Conservation (phyloP, 2,113 vertebrate genomes). For the Tragelaphus imberbis region DNA sequence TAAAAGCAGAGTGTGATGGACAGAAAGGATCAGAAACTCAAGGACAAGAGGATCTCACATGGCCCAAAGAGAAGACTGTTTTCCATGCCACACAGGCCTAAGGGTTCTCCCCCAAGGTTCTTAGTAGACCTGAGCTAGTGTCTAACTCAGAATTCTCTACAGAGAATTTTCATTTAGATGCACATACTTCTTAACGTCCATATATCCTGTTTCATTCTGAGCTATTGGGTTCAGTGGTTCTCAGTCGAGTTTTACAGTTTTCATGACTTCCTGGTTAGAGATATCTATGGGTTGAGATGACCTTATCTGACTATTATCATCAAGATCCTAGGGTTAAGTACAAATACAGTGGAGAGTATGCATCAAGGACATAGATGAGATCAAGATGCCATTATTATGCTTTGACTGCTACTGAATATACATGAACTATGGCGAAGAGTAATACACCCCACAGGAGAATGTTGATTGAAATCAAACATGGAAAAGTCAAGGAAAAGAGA, state of each 20-base stretch:
- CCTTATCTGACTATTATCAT: not conserved
- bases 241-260: not conserved
- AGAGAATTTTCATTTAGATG: not conserved
- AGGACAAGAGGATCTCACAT: not conserved
- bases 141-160: not conserved
- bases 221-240: not conserved
- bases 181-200: not conserved
- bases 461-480: not conserved
- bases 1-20: not conserved
- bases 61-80: not conserved
- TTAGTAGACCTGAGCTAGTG: not conserved
- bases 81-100: fast-evolving
- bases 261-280: not conserved
- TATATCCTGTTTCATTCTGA: not conserved
- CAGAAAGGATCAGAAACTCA: not conserved
- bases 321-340: not conserved
- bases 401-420: not conserved
- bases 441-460: not conserved
- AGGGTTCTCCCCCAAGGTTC: not conserved
- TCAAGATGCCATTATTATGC: not conserved
- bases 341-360: not conserved
- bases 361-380: not conserved
- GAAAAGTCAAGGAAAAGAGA: not conserved
- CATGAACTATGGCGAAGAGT: not conserved
- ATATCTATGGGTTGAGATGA: not conserved